Evolutionary conservation across 2,113 vertebrate species (phyloP).

Genomic region (Rhineura floridana): DNA sequence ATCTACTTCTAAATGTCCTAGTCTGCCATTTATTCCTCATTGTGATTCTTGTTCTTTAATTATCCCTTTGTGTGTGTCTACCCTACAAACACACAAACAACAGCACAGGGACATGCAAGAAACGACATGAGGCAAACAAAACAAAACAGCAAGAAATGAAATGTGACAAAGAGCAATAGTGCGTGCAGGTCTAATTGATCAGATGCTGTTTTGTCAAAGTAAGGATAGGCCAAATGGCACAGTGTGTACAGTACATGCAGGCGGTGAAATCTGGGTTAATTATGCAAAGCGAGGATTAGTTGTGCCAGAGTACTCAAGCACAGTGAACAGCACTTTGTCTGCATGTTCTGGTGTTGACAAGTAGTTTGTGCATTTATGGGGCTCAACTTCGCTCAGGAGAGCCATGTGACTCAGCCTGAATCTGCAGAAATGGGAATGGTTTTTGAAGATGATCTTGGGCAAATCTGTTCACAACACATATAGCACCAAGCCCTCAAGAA

Average conservation of each 20-base stretch:
- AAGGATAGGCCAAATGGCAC: constrained; percentile 11
- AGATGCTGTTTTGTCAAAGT: constrained; percentile 26
- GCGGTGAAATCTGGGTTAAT: constrained; percentile 26
- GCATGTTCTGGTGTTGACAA: neutral
- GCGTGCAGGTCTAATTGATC: constrained; percentile 14
- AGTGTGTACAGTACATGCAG: neutral
- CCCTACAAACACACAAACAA: neutral
- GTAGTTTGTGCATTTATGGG: constrained; percentile 8
- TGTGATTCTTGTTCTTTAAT: constrained; percentile 5
- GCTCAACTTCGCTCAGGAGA: neutral
- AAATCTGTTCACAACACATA: neutral
- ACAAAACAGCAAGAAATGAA: constrained; percentile 15
- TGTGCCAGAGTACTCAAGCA: neutral
- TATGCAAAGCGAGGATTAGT: neutral
- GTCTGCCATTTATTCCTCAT: neutral
- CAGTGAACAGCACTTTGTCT: neutral
- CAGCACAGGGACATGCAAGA: neutral
- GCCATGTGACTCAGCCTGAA: neutral
- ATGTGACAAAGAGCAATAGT: constrained; percentile 18
- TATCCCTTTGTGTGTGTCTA: neutral
- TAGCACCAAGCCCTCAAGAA: neutral
- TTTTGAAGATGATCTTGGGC: neutral
- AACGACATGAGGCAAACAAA: neutral
- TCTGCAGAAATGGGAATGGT: neutral
- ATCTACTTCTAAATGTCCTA: neutral